Conservation (phyloP, 2,888 invertebrate genomes). For the Dryococelus australis region DNA sequence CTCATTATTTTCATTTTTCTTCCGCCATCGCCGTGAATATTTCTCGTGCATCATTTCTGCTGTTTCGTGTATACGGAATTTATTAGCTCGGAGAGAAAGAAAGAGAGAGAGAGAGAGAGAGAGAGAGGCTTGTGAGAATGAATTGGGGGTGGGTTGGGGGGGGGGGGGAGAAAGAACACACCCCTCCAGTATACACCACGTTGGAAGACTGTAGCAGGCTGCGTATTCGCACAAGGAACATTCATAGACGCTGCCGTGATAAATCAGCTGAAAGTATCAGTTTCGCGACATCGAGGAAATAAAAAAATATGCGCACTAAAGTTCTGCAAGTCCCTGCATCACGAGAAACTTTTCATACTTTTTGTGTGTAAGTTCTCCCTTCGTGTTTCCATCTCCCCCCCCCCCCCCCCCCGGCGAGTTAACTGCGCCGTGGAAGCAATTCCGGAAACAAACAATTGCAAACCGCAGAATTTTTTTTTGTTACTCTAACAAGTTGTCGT, state of each 20-base stretch:
- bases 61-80: constrained; percentile 1
- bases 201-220: neutral
- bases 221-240: neutral
- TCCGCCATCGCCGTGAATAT: neutral
- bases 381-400: too few species aligned
- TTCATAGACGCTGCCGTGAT: constrained; percentile 12
- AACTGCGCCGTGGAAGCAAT: neutral
- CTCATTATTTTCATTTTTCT: constrained; percentile 28
- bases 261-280: constrained; percentile 19
- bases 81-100: neutral
- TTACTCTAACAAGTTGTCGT: constrained; percentile 18
- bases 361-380: neutral
- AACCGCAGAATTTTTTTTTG: neutral
- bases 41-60: neutral
- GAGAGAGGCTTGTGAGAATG: too few species aligned
- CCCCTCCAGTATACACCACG: neutral
- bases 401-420: neutral
- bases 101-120: neutral
- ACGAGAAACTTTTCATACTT: neutral
- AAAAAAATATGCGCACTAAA: neutral
- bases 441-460: constrained; percentile 16
- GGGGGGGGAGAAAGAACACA: neutral
- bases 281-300: neutral
- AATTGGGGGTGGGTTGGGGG: too few species aligned
- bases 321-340: constrained; percentile 16